Conservation (phyloP, 1,140 invertebrate genomes). For the Heliothis virescens region DNA sequence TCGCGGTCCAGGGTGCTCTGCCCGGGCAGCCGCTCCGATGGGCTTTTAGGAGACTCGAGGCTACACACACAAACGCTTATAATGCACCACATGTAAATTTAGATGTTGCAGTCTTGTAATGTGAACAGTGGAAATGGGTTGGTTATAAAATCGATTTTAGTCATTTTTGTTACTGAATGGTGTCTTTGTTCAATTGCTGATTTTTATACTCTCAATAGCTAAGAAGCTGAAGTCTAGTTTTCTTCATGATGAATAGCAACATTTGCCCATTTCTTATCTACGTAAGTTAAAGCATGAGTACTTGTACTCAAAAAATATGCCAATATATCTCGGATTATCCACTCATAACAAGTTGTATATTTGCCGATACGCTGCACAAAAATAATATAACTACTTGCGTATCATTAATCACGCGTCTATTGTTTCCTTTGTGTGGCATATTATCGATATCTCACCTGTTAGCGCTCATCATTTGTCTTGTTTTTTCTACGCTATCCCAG, state of each 20-base stretch:
- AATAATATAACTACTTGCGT: conserved; percentile 13
- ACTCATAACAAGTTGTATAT: background rate
- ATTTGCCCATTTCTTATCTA: no score
- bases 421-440: conserved; percentile 32
- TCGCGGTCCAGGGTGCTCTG: conserved; percentile 85
- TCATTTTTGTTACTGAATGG: no score
- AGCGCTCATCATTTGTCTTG: conserved; percentile 88
- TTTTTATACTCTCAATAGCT: no score
- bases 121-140: no score
- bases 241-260: no score
- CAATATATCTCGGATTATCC: no score
- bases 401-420: conserved; percentile 36
- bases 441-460: conserved; percentile 70
- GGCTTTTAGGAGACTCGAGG: conserved; percentile 61
- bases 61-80: conserved; percentile 54
- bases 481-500: conserved; percentile 94
- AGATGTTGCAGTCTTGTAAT: background rate
- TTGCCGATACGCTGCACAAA: background rate
- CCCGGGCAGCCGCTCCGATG: conserved; percentile 76
- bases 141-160: no score
- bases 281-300: no score
- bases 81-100: conserved; percentile 37
- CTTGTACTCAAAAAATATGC: no score
- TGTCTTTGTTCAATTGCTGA: no score
- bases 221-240: no score